Conservation (phyloP, 2,113 vertebrate genomes). For the Nicator chloris region DNA sequence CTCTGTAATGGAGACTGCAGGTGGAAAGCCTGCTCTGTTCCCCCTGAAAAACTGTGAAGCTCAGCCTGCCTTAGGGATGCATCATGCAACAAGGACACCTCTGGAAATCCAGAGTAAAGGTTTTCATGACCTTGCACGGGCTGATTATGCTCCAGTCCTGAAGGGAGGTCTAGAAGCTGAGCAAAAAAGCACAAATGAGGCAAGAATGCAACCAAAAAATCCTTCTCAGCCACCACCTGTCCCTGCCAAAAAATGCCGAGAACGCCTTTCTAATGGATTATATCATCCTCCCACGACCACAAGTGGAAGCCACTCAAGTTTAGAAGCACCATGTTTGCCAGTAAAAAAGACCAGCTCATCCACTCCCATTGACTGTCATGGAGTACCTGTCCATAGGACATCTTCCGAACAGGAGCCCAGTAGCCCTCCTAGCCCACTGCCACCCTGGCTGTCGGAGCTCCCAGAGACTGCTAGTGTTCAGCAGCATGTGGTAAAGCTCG, state of each 20-base stretch:
- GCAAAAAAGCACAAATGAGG: slow-evolving; percentile 55
- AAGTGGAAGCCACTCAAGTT: slow-evolving; percentile 51
- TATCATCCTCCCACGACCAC: slow-evolving; percentile 67
- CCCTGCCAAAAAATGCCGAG: slow-evolving; percentile 92
- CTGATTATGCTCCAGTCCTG: slow-evolving; percentile 46
- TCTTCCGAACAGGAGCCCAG: slow-evolving; percentile 67
- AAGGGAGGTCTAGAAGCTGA: slow-evolving; percentile 58
- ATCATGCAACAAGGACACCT: slow-evolving; percentile 51
- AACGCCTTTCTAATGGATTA: slow-evolving; percentile 88
- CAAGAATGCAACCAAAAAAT: slow-evolving; percentile 80
- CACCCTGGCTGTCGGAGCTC: slow-evolving; percentile 81
- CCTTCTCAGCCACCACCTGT: slow-evolving; percentile 91
- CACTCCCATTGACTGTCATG: slow-evolving; percentile 62
- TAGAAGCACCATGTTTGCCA: slow-evolving; percentile 76
- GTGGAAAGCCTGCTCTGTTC: background rate
- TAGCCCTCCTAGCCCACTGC: slow-evolving; percentile 68
- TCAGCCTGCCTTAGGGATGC: slow-evolving; percentile 28
- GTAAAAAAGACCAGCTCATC: slow-evolving; percentile 73
- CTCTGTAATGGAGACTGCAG: background rate
- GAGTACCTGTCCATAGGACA: slow-evolving; percentile 27
- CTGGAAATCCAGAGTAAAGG: slow-evolving; percentile 65
- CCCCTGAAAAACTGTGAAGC: slow-evolving; percentile 46
- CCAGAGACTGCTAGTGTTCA: slow-evolving; percentile 75
- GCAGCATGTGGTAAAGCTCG: slow-evolving; percentile 83
- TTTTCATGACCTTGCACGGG: slow-evolving; percentile 34